Conservation (phyloP, 2,113 vertebrate species). For the Podiceps cristatus region DNA sequence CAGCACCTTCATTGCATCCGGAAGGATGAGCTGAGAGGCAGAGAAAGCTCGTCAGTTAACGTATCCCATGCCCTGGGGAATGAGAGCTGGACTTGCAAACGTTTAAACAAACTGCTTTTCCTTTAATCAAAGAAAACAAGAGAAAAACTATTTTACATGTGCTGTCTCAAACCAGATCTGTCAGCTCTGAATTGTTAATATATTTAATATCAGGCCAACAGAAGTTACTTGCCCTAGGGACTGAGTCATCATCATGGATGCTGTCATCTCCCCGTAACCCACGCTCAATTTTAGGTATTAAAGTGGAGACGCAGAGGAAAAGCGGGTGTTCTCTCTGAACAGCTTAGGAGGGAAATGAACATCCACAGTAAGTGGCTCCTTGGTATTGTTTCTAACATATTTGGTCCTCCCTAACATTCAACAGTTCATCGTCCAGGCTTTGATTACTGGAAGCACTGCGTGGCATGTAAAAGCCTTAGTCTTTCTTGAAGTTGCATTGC, state of each 20-base stretch:
- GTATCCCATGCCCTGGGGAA: accelerated
- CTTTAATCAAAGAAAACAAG: background rate
- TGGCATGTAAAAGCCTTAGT: background rate
- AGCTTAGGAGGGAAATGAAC: background rate
- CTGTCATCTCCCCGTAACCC: background rate
- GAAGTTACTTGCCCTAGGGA: background rate
- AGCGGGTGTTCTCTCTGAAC: background rate
- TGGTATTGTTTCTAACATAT: background rate
- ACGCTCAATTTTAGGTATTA: background rate
- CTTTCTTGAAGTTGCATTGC: background rate
- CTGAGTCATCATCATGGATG: accelerated
- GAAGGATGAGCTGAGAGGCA: slow-evolving; percentile 88
- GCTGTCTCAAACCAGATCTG: background rate
- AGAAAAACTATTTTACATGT: background rate
- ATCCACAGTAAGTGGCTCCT: background rate
- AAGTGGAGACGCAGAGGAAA: background rate
- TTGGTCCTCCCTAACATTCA: background rate
- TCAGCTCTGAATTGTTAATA: background rate
- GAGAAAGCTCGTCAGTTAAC: background rate
- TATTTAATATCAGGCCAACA: background rate
- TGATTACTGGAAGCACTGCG: background rate
- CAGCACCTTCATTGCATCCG: slow-evolving; percentile 94
- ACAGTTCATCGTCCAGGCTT: background rate
- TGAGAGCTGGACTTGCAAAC: background rate
- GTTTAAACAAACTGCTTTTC: background rate